Evolutionary conservation across 2,797 vertebrate species (phyloP).

Genomic region (Chromis chromis): DNA sequence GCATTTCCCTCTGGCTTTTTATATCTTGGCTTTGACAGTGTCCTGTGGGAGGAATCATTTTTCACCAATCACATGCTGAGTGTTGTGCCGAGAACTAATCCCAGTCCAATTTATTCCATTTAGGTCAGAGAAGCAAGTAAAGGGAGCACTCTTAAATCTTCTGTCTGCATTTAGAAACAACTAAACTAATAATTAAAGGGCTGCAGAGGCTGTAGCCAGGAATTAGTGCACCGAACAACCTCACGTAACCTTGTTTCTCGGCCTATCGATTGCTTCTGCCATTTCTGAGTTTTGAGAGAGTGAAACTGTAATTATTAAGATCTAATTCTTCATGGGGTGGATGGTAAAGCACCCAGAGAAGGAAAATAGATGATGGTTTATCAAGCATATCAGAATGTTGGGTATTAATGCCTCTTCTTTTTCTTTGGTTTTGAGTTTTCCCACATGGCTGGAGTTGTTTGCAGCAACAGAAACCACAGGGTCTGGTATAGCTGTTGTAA

Average conservation of each 20-base stretch:
- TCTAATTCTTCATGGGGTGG: constrained; percentile 25
- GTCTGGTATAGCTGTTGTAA: constrained; percentile 23
- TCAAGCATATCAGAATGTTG: neutral
- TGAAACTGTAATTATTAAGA: constrained; percentile 28
- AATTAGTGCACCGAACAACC: constrained; percentile 59
- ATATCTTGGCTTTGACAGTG: constrained; percentile 38
- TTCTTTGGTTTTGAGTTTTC: constrained; percentile 17
- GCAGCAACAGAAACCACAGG: constrained; percentile 18
- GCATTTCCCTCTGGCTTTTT: constrained; percentile 37
- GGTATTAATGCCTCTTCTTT: neutral
- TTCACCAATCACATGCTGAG: constrained; percentile 59
- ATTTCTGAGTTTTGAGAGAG: constrained; percentile 37
- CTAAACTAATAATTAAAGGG: constrained; percentile 79
- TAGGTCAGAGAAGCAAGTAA: constrained; percentile 74
- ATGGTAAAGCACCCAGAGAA: constrained; percentile 19
- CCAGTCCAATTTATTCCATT: constrained; percentile 77
- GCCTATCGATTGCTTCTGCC: constrained; percentile 45
- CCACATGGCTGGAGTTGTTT: constrained; percentile 23
- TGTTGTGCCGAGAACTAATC: constrained; percentile 71
- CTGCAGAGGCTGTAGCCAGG: constrained; percentile 62
- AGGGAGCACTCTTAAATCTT: constrained; percentile 72
- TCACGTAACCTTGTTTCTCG: constrained; percentile 59
- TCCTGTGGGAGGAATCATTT: constrained; percentile 61
- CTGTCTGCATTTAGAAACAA: constrained; percentile 73
- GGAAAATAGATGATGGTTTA: constrained; percentile 29